Evolutionary conservation across 1,140 invertebrate genomes (phyloP), one percentile per base, ranked within the genome.

Genomic region (Palaemon carinicauda): DNA sequence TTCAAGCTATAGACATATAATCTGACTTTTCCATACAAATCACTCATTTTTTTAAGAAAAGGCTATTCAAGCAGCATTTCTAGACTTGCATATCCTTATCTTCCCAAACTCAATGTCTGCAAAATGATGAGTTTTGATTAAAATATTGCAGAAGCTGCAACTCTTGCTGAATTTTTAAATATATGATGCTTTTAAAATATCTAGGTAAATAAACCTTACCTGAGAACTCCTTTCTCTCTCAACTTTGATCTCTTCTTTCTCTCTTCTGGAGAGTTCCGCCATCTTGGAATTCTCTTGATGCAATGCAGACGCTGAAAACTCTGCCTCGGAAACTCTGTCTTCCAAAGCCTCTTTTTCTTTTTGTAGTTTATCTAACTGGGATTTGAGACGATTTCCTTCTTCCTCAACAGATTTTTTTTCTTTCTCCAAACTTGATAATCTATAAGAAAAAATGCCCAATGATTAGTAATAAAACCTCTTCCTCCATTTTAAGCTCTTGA

Each of bases 401-500:
- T 96, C 95, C 90, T 95, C 95, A 78, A 96, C 91, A 87, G 93
- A 93, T 10, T 94, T 93, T 71, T 95, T 94, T 90, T 98, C 97
- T 21, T 94, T 91, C 91, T 98, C 97, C 17, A 95, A 93, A 51
- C 94, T 94, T 88, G 95, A 94, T 29, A 98, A 93, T 90, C 97
- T 93, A 88, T 15, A 87, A 86, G 21, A 12, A 73, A 19, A 33
- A 7, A 41, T 21, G 10, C 10, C 14, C 15, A 19, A 12, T n/a
- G 15, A 65, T 19, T n/a, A 75, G 14, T 15, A 27, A 41, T 17
- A 12, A 0, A 1, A 41, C 41, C 41, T 1, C 9, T 41, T 9
- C 33, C 33, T 41, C 3, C 33, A n/a, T n/a, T 41, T 41, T 4
- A 41, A 41, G 41, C 12, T 41, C 12, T 41, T 41, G 41, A 41